A percentile compares a stretch with the other conserved stretches of the same genome.
These are phyloP conservation scores for Choristoneura rosaceana DNA, from an alignment of 2,888 invertebrate genomes.

Conservation along the genomic window DNA sequence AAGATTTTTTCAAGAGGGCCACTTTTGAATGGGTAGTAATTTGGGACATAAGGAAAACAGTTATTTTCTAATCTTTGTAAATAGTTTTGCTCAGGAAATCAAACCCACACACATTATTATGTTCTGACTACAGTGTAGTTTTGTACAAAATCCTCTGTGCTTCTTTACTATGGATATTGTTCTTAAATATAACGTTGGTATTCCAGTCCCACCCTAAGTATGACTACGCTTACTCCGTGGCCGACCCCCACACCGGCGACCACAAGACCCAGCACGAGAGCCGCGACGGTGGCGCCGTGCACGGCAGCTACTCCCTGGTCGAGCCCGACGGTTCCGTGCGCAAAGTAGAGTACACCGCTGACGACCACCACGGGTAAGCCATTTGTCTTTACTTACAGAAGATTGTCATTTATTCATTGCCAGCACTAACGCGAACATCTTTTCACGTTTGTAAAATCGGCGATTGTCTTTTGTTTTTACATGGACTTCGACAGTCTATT, in stretches of 20 bases:
- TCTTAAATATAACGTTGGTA: slow-evolving; percentile 13
- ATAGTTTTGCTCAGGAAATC: no score
- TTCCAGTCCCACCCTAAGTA: slow-evolving; percentile 86
- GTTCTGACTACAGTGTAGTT: neutral
- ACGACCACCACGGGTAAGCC: slow-evolving; percentile 85
- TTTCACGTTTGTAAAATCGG: neutral
- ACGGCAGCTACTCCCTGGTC: slow-evolving; percentile 88
- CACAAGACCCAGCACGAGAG: slow-evolving; percentile 87
- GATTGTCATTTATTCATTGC: neutral
- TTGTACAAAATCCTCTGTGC: neutral
- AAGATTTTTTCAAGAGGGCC: no score
- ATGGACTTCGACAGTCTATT: neutral
- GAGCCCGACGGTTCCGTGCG: slow-evolving; percentile 87
- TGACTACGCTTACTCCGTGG: slow-evolving; percentile 86
- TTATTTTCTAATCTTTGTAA: no score
- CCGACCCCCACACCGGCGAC: slow-evolving; percentile 87
- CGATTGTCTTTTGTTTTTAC: neutral
- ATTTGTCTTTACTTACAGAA: neutral
- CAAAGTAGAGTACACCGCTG: slow-evolving; percentile 87
- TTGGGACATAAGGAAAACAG: no score
- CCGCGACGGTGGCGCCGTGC: slow-evolving; percentile 87
- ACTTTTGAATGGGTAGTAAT: no score
- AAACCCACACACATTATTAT: no score
- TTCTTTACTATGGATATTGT: neutral
- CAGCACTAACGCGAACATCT: neutral